Conservation (phyloP, 2,113 vertebrate species). For the Nycticorax nycticorax region DNA sequence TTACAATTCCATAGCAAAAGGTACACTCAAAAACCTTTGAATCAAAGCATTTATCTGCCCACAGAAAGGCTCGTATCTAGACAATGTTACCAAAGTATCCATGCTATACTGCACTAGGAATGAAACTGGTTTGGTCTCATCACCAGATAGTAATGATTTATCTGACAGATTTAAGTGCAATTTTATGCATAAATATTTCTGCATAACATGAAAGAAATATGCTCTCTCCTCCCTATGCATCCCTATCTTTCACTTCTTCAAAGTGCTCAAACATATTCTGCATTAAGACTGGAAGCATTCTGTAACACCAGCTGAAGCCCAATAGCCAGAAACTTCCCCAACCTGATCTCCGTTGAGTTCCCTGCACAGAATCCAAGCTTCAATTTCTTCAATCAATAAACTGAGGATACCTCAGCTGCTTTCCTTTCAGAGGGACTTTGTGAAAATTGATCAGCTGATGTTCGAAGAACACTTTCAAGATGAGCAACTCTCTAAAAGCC, state of each 20-base stretch:
- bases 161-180: background rate
- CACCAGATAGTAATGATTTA: background rate
- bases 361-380: background rate
- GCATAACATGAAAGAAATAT: background rate
- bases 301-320: rapidly evolving
- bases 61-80: background rate
- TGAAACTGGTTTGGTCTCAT: background rate
- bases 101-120: background rate
- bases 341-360: background rate
- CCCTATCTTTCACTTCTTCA: background rate
- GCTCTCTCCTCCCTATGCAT: background rate
- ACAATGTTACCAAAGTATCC: background rate
- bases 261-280: background rate
- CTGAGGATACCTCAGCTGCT: background rate
- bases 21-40: background rate
- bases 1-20: background rate
- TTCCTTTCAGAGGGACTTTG: background rate
- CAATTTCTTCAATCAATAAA: background rate
- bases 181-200: background rate
- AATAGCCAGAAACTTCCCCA: background rate
- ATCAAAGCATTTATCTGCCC: background rate
- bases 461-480: background rate
- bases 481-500: background rate
- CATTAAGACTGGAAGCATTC: background rate
- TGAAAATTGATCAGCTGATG: background rate